These are phyloP conservation scores for Yponomeuta sedellus DNA, from an alignment of 2,888 invertebrate species.

Conservation along the genomic window DNA sequence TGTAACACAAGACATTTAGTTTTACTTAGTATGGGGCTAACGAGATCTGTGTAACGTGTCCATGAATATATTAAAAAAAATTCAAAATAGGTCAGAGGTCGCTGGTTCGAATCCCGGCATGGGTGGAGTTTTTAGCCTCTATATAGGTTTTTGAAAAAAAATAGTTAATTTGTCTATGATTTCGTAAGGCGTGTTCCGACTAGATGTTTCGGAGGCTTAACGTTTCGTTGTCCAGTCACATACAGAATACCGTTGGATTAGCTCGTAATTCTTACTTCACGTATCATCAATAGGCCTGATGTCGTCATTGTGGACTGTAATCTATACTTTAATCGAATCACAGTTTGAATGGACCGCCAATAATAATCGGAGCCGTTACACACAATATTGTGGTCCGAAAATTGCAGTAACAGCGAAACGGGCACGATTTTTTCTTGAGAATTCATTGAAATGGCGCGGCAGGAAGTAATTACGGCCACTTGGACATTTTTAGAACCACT, in stretches of 20 bases:
- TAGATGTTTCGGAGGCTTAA: not conserved
- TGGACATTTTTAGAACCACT: conserved; percentile 2
- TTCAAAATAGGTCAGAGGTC: no score
- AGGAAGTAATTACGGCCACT: conserved; percentile 2
- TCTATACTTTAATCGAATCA: not conserved
- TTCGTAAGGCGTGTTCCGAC: not conserved
- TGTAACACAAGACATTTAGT: no score
- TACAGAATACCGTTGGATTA: conserved; percentile 4
- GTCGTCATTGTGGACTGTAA: not conserved
- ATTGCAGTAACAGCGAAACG: not conserved
- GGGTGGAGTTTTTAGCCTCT: no score
- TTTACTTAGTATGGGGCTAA: no score
- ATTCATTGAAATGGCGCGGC: not conserved
- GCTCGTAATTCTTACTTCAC: not conserved
- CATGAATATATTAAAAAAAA: no score
- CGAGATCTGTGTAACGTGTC: no score
- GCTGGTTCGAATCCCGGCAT: no score
- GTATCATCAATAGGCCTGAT: not conserved
- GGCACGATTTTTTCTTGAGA: not conserved
- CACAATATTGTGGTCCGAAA: not conserved
- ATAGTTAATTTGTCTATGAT: not conserved
- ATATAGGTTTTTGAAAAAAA: no score
- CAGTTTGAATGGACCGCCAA: not conserved
- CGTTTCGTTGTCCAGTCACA: not conserved
- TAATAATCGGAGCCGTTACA: not conserved